Evolutionary conservation across 2,113 vertebrate genomes (phyloP).

Genomic region (Gymnogyps californianus): DNA sequence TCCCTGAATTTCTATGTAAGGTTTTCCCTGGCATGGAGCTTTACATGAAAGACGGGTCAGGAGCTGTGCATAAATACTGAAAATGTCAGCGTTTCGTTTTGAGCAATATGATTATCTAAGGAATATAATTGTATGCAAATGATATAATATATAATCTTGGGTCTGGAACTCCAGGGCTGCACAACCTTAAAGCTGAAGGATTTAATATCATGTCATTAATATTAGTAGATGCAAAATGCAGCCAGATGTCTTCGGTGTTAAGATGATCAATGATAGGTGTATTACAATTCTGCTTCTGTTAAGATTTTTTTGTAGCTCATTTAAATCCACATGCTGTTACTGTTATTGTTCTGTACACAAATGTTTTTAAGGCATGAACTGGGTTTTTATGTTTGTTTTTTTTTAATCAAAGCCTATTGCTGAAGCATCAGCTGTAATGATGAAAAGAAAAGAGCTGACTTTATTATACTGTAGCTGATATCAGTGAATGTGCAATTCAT

Average conservation of each 20-base stretch:
- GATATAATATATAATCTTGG: not conserved
- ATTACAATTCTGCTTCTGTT: not conserved
- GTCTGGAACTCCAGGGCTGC: not conserved
- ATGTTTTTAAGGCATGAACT: not conserved
- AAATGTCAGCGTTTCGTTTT: not conserved
- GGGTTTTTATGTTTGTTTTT: not conserved
- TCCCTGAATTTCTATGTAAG: not conserved
- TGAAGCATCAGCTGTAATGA: not conserved
- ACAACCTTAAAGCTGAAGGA: not conserved
- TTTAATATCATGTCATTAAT: not conserved
- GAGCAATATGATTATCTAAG: not conserved
- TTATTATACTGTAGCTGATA: conserved; percentile 8
- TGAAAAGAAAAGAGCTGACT: not conserved
- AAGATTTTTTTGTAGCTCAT: not conserved
- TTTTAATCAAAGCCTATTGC: not conserved
- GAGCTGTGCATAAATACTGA: not conserved
- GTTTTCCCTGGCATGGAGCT: not conserved
- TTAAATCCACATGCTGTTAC: conserved; percentile 32
- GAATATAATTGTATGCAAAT: not conserved
- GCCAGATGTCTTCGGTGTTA: not conserved
- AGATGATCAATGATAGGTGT: not conserved
- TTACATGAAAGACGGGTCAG: not conserved
- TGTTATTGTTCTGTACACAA: not conserved
- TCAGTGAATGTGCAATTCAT: conserved; percentile 58
- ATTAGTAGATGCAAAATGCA: not conserved